A percentile compares a stretch with the other conserved stretches of the same genome.
Evolutionary conservation across 2,113 vertebrate genomes (phyloP).

Genomic region (Meles meles): DNA sequence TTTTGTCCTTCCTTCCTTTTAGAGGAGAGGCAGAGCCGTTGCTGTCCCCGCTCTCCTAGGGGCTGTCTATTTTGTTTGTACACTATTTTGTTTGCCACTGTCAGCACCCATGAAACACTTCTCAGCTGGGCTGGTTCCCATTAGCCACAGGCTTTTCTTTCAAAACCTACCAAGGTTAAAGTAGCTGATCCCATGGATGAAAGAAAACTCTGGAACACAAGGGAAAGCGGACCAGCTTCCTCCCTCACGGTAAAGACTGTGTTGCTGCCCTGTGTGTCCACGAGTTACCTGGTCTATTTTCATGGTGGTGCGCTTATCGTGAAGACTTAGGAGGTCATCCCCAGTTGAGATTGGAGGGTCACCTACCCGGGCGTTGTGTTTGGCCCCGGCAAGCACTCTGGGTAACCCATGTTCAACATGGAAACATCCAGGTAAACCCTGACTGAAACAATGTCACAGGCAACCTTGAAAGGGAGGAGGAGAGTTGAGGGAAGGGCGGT

Average conservation of each 20-base stretch:
- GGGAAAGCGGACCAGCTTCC: background rate
- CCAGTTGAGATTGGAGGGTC: background rate
- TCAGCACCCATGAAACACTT: background rate
- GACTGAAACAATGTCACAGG: background rate
- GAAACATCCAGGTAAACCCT: background rate
- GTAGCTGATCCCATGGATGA: background rate
- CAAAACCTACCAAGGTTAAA: background rate
- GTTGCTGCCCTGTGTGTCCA: background rate
- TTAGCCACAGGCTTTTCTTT: constrained; percentile 5
- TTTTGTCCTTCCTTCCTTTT: background rate
- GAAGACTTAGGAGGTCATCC: background rate
- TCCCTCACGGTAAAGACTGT: background rate
- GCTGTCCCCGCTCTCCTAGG: background rate
- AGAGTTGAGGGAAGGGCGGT: background rate
- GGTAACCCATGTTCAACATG: background rate
- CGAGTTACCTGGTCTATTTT: background rate
- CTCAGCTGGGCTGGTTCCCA: background rate
- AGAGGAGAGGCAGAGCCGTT: background rate
- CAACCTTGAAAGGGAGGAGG: background rate
- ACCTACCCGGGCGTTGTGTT: background rate
- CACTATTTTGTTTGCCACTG: background rate
- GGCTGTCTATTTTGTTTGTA: background rate
- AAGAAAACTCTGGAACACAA: background rate
- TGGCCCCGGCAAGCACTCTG: background rate
- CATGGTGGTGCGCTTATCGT: background rate